Conservation (phyloP, 2,888 invertebrate species). For the Diogma glabrata region DNA sequence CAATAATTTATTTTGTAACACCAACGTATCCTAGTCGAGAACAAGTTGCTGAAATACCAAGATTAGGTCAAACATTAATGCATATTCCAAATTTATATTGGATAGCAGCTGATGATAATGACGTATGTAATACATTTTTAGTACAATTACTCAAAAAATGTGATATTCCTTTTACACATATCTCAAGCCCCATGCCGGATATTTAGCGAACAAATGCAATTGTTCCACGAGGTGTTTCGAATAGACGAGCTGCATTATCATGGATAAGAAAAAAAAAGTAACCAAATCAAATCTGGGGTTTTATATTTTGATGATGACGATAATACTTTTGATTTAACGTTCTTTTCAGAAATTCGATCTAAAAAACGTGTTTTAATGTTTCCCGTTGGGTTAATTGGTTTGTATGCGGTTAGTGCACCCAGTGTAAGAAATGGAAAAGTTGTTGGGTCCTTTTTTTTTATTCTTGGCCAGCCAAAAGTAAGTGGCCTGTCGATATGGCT, state of each 20-base stretch:
- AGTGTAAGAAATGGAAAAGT: slow-evolving; percentile 48
- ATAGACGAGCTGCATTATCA: slow-evolving; percentile 52
- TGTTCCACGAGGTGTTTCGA: slow-evolving; percentile 55
- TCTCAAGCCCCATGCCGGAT: slow-evolving; percentile 53
- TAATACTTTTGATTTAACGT: slow-evolving; percentile 56
- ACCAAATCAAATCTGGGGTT: slow-evolving; percentile 43
- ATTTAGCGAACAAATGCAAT: slow-evolving; percentile 40
- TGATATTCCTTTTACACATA: slow-evolving; percentile 48
- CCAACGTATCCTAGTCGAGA: slow-evolving; percentile 61
- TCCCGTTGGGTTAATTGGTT: slow-evolving; percentile 70
- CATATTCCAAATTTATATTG: slow-evolving; percentile 62
- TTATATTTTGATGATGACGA: slow-evolving; percentile 70
- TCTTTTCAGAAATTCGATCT: slow-evolving; percentile 58
- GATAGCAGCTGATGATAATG: slow-evolving; percentile 70
- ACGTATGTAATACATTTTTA: slow-evolving; percentile 42
- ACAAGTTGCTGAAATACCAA: slow-evolving; percentile 64
- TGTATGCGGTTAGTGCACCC: slow-evolving; percentile 53
- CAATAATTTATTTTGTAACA: slow-evolving; percentile 55
- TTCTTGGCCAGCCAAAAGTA: slow-evolving; percentile 56
- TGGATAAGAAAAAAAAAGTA: slow-evolving; percentile 55
- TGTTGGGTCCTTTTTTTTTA: slow-evolving; percentile 61
- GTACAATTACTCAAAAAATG: slow-evolving; percentile 39
- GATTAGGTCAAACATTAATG: slow-evolving; percentile 63
- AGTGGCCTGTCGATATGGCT: slow-evolving; percentile 71
- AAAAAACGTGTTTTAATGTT: slow-evolving; percentile 68